Evolutionary conservation across 2,797 vertebrate genomes (phyloP).

Genomic region (Odontamblyopus rebecca): DNA sequence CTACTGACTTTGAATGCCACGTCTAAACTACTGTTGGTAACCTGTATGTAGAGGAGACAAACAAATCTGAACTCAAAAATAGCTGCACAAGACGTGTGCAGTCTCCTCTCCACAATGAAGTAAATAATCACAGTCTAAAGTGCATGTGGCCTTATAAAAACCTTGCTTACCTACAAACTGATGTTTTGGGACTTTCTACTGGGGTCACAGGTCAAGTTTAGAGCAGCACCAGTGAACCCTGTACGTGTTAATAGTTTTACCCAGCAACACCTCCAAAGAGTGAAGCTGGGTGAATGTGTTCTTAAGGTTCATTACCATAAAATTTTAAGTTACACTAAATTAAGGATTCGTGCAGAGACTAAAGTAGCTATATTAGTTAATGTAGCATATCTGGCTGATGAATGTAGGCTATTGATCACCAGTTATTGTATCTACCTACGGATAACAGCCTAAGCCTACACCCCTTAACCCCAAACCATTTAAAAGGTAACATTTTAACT

Average conservation of each 20-base stretch:
- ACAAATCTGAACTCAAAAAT: not conserved
- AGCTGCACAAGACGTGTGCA: not conserved
- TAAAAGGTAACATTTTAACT: not conserved
- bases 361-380: too few species aligned
- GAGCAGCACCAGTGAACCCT: conserved; percentile 2
- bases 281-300: not conserved
- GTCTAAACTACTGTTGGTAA: not conserved
- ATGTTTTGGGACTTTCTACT: not conserved
- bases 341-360: not conserved
- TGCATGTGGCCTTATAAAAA: not conserved
- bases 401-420: too few species aligned
- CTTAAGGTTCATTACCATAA: not conserved
- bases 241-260: conserved; percentile 3
- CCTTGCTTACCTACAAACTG: not conserved
- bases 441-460: not conserved
- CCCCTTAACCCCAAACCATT: not conserved
- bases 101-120: not conserved
- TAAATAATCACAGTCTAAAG: not conserved
- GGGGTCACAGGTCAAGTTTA: conserved; percentile 4
- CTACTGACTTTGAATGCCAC: not conserved
- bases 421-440: not conserved
- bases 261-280: conserved; percentile 1
- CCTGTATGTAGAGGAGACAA: not conserved
- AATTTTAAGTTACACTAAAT: not conserved
- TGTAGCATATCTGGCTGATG: too few species aligned